These are phyloP conservation scores for Urocyon cinereoargenteus DNA, from an alignment of 2,797 vertebrate genomes.

Conservation along the genomic window DNA sequence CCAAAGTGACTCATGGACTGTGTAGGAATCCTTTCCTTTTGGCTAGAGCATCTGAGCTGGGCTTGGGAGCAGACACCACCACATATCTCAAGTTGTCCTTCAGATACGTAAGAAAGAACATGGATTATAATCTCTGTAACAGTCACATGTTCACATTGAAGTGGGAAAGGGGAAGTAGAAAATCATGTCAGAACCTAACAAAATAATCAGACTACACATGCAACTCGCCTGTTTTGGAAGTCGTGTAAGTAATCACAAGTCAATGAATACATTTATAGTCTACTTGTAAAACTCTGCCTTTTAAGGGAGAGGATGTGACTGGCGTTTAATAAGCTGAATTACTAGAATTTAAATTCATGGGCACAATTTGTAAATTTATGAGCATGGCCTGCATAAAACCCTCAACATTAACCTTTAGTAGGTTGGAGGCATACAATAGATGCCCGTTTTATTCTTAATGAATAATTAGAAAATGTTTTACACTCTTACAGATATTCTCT, in stretches of 20 bases:
- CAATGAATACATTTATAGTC: conserved; percentile 57
- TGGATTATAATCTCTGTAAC: not conserved
- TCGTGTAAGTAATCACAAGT: conserved; percentile 14
- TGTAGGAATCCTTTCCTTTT: not conserved
- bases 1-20: not conserved
- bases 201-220: not conserved
- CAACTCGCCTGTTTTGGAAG: conserved; percentile 23
- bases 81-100: not conserved
- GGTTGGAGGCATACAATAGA: not conserved
- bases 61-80: not conserved
- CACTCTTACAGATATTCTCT: conserved; percentile 20
- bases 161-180: not conserved
- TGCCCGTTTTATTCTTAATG: conserved; percentile 41
- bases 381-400: conserved; percentile 60
- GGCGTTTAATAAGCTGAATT: conserved; percentile 48
- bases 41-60: not conserved
- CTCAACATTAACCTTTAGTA: conserved; percentile 66
- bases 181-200: not conserved
- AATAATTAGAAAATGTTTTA: conserved; percentile 28
- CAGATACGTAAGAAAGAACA: not conserved
- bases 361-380: conserved; percentile 56
- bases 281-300: conserved; percentile 45
- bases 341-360: conserved; percentile 62
- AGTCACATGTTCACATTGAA: not conserved
- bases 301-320: conserved; percentile 55